A percentile compares a stretch with the other conserved stretches of the same genome.
Evolutionary conservation across 2,888 invertebrate species (phyloP).

Genomic region (Pachliopta kotzebuea): DNA sequence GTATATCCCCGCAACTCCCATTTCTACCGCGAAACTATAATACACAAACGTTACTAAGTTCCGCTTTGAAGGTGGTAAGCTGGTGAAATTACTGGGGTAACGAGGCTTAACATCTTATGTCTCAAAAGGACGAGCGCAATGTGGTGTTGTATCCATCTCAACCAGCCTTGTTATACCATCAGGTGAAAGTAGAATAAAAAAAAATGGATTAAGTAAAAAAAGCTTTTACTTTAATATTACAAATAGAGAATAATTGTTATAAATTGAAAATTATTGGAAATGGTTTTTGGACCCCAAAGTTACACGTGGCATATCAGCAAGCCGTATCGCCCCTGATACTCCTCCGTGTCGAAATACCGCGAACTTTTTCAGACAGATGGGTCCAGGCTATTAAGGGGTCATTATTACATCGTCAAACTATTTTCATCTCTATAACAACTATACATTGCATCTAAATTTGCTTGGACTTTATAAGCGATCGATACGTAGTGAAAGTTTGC

Average conservation of each 20-base stretch:
- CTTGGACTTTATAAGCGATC: background rate
- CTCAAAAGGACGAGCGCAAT: no score
- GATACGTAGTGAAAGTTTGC: constrained; percentile 11
- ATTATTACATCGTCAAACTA: constrained; percentile 2
- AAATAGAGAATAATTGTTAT: background rate
- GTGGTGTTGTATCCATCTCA: no score
- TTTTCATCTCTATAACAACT: background rate
- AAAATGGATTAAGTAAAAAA: no score
- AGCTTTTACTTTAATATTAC: no score
- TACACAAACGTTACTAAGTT: no score
- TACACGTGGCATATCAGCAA: background rate
- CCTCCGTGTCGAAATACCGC: constrained; percentile 23
- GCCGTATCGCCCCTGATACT: constrained; percentile 30
- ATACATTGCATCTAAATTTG: background rate
- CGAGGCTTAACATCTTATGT: no score
- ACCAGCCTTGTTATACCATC: no score
- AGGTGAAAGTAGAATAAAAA: no score
- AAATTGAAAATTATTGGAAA: background rate
- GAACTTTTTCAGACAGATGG: constrained; percentile 31
- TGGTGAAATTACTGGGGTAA: no score
- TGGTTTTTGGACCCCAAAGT: constrained; percentile 15
- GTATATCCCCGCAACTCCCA: no score
- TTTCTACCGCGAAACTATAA: no score
- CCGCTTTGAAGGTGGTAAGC: no score
- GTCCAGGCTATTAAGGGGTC: constrained; percentile 17